Evolutionary conservation across 2,113 vertebrate species (phyloP).

Genomic region (Choloepus hoffmanni): DNA sequence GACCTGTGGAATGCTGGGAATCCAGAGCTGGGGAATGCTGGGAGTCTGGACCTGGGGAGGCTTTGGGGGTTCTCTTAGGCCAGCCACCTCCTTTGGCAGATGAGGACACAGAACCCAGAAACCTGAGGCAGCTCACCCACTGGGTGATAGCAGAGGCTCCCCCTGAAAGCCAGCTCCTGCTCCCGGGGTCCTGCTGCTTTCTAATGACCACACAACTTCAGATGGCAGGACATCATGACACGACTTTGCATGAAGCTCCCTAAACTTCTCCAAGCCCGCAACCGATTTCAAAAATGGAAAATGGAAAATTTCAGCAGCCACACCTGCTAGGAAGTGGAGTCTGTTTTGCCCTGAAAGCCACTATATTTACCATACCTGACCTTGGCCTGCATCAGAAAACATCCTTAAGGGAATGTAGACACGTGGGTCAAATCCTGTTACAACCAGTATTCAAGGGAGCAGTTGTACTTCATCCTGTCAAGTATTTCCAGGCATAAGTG

Average conservation of each 20-base stretch:
- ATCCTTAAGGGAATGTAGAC: neutral
- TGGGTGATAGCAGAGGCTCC: neutral
- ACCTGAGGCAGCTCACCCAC: neutral
- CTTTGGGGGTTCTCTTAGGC: neutral
- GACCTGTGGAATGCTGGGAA: no score
- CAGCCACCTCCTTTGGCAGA: neutral
- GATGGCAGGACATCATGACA: rapidly evolving
- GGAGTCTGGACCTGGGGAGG: neutral
- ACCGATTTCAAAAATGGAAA: slow-evolving; percentile 58
- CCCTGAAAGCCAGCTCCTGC: neutral
- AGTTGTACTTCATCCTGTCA: neutral
- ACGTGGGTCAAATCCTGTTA: neutral
- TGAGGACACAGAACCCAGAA: neutral
- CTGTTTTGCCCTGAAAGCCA: slow-evolving; percentile 5
- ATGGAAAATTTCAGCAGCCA: slow-evolving; percentile 12
- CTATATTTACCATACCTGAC: slow-evolving; percentile 46
- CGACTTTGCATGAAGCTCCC: neutral
- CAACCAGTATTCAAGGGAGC: neutral
- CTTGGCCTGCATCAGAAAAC: neutral
- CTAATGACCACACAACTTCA: neutral
- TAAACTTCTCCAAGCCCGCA: neutral
- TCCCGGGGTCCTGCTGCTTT: neutral
- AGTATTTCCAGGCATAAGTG: neutral
- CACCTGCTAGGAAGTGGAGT: slow-evolving; percentile 49
- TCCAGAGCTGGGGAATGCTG: no score